phyloP scores from a whole-genome alignment of 2,113 vertebrate species.

The Piaya cayana region DNA sequence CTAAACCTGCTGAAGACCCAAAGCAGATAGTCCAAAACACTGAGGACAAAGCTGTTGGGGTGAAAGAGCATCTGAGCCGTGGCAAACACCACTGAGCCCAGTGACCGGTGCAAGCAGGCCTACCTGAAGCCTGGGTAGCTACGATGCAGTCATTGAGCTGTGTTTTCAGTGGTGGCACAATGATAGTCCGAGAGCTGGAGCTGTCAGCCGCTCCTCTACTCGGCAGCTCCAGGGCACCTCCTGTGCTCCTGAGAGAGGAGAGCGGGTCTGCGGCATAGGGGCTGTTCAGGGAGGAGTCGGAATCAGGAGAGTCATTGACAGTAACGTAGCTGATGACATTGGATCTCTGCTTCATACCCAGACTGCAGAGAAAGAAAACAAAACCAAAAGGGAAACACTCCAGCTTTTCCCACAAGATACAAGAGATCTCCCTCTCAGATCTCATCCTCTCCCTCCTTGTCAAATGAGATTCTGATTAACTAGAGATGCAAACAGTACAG shows the following conservation, averaged over 20 bases:
- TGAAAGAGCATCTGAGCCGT: background rate
- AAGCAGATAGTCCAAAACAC: background rate
- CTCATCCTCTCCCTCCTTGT: background rate
- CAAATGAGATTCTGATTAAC: background rate
- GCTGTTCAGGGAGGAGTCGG: slow-evolving; percentile 92
- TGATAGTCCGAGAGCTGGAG: slow-evolving; percentile 85
- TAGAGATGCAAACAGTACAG: background rate
- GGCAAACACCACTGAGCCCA: background rate
- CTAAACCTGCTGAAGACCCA: background rate
- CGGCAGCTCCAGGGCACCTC: slow-evolving; percentile 68
- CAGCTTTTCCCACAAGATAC: background rate
- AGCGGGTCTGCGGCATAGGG: slow-evolving; percentile 84
- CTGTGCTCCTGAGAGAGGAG: slow-evolving; percentile 71
- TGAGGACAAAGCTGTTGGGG: background rate
- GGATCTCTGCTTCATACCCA: slow-evolving; percentile 86
- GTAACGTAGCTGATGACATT: slow-evolving; percentile 99
- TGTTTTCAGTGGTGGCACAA: slow-evolving; percentile 87
- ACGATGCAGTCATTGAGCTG: slow-evolving; percentile 84
- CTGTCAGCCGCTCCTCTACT: slow-evolving; percentile 74
- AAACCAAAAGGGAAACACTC: background rate
- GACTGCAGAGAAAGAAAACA: slow-evolving; percentile 65
- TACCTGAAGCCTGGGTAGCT: slow-evolving; percentile 80
- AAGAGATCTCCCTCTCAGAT: background rate
- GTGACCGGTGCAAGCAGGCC: background rate
- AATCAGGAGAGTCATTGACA: slow-evolving; percentile 96